These are phyloP conservation scores for Limosa lapponica DNA, from an alignment of 2,797 vertebrate species.

Conservation along the genomic window DNA sequence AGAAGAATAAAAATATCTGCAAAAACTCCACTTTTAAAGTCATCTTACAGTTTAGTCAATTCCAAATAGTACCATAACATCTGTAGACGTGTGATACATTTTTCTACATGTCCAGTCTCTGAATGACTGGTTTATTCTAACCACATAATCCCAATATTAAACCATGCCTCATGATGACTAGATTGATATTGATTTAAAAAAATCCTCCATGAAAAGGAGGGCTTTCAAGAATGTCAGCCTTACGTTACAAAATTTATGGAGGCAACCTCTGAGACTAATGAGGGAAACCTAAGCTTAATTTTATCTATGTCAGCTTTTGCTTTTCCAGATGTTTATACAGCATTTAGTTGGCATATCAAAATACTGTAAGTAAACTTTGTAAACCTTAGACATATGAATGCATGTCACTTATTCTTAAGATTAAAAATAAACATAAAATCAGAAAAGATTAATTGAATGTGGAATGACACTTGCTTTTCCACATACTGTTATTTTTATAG, in stretches of 20 bases:
- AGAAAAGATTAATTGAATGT: background rate
- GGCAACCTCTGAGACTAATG: background rate
- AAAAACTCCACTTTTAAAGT: background rate
- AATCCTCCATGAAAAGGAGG: background rate
- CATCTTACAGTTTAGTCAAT: background rate
- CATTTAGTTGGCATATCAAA: background rate
- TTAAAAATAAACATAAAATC: slow-evolving; percentile 6
- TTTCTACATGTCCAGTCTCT: background rate
- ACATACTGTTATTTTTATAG: background rate
- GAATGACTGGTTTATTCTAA: background rate
- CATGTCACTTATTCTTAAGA: background rate
- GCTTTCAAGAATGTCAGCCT: background rate
- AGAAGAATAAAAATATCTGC: background rate
- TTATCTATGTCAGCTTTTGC: background rate
- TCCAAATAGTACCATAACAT: background rate
- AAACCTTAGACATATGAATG: background rate
- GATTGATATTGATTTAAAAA: background rate
- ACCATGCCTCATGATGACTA: background rate
- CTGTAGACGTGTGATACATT: background rate
- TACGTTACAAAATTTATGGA: background rate
- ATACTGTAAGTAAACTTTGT: background rate
- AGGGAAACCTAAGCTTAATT: background rate
- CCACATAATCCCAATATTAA: background rate
- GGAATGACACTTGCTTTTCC: background rate
- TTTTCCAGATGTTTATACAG: background rate